phyloP scores from a whole-genome alignment of 2,888 invertebrate species.

The Plemyria rubiginata region DNA sequence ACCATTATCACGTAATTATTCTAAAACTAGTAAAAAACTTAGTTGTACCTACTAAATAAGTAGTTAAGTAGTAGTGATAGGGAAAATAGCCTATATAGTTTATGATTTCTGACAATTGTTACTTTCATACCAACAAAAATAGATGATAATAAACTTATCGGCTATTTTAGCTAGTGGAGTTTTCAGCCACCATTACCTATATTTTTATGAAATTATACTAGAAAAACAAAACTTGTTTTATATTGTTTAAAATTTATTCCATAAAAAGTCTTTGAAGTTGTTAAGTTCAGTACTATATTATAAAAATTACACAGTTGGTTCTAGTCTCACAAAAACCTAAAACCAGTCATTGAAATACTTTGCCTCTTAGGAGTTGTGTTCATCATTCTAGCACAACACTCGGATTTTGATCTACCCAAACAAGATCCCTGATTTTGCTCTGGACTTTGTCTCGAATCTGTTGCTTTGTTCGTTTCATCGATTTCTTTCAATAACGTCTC shows the following conservation, averaged over 20 bases:
- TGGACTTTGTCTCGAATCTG: neutral
- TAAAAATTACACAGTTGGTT: neutral
- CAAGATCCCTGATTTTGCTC: conserved; percentile 11
- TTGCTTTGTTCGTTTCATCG: neutral
- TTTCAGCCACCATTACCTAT: too few relatives aligned
- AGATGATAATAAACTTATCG: too few relatives aligned
- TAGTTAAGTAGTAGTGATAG: neutral
- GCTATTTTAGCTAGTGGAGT: too few relatives aligned
- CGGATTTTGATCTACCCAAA: conserved; percentile 5
- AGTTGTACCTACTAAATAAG: neutral
- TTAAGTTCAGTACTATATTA: neutral
- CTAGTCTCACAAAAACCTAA: neutral
- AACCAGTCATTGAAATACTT: conserved; percentile 7
- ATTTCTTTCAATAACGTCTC: neutral
- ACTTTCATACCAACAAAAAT: too few relatives aligned
- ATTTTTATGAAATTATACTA: too few relatives aligned
- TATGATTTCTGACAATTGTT: too few relatives aligned
- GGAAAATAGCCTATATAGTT: too few relatives aligned
- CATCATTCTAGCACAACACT: conserved; percentile 9
- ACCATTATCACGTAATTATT: too few relatives aligned
- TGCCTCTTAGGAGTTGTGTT: neutral
- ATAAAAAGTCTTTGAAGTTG: neutral
- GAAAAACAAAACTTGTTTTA: neutral
- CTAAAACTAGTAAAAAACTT: neutral
- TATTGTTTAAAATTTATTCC: neutral